phyloP scores from a whole-genome alignment of 1,140 invertebrate genomes.

The Ostrea denselamellosa region DNA sequence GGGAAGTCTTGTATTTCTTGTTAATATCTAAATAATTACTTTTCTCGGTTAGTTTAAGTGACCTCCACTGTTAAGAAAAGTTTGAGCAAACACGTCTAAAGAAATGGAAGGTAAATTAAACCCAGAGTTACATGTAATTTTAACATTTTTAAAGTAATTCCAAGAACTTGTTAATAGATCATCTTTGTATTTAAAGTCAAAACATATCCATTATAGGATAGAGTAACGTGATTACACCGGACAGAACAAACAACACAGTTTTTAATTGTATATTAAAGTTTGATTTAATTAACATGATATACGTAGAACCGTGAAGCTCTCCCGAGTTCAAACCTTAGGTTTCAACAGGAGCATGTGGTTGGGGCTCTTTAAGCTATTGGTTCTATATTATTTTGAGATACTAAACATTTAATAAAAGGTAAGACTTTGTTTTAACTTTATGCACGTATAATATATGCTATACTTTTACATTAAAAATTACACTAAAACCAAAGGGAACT shows the following conservation, averaged over 20 bases:
- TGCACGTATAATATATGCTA: background rate
- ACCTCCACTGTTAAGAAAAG: background rate
- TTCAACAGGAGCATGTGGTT: background rate
- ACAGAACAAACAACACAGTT: background rate
- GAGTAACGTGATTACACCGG: background rate
- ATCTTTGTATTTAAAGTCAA: background rate
- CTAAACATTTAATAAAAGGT: background rate
- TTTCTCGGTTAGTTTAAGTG: too few relatives aligned
- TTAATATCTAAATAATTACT: too few relatives aligned
- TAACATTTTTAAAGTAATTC: background rate
- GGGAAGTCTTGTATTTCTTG: too few relatives aligned
- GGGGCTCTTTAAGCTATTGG: background rate
- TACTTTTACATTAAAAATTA: background rate
- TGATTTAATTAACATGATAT: constrained; percentile 12
- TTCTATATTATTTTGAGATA: background rate
- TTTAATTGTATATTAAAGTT: background rate
- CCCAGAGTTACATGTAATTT: background rate
- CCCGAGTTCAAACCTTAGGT: background rate
- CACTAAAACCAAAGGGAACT: background rate
- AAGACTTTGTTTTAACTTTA: background rate
- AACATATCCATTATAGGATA: background rate
- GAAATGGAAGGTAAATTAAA: background rate
- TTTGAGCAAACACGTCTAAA: background rate
- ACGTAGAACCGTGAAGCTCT: background rate
- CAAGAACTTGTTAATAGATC: background rate